Evolutionary conservation across 2,888 invertebrate genomes (phyloP).

Genomic region (Elegia similella): DNA sequence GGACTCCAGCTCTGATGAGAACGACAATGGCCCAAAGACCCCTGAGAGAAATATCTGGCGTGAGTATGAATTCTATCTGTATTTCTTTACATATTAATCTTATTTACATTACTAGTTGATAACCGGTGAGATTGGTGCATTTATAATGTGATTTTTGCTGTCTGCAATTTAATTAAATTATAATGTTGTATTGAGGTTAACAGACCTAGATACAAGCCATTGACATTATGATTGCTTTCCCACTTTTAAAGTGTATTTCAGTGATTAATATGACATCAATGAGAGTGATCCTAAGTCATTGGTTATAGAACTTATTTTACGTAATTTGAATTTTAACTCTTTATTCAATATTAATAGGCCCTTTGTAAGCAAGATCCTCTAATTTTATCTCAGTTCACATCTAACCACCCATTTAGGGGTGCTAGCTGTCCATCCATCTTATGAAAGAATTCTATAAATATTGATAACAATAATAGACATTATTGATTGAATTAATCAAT

Average conservation of each 20-base stretch:
- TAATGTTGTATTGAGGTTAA: slow-evolving; percentile 3
- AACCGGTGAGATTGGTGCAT: not conserved
- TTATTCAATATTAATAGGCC: too few relatives aligned
- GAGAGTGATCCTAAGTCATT: not conserved
- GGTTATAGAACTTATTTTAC: too few relatives aligned
- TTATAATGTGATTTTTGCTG: not conserved
- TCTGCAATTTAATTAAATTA: not conserved
- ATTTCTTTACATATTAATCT: not conserved
- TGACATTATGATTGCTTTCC: not conserved
- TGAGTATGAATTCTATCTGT: slow-evolving; percentile 44
- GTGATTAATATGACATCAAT: not conserved
- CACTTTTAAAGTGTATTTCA: not conserved
- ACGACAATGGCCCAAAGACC: slow-evolving; percentile 60
- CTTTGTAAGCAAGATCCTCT: too few relatives aligned
- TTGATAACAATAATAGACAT: too few relatives aligned
- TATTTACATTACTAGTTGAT: not conserved
- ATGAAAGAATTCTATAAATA: too few relatives aligned
- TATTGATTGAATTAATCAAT: too few relatives aligned
- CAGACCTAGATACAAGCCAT: not conserved
- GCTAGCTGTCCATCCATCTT: too few relatives aligned
- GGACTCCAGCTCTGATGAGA: slow-evolving; percentile 74
- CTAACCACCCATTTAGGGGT: too few relatives aligned
- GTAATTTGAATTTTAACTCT: too few relatives aligned
- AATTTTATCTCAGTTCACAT: too few relatives aligned
- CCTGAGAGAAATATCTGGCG: slow-evolving; percentile 61